Evolutionary conservation across 2,797 vertebrate species (phyloP).

Genomic region (Sylvilagus floridanus): DNA sequence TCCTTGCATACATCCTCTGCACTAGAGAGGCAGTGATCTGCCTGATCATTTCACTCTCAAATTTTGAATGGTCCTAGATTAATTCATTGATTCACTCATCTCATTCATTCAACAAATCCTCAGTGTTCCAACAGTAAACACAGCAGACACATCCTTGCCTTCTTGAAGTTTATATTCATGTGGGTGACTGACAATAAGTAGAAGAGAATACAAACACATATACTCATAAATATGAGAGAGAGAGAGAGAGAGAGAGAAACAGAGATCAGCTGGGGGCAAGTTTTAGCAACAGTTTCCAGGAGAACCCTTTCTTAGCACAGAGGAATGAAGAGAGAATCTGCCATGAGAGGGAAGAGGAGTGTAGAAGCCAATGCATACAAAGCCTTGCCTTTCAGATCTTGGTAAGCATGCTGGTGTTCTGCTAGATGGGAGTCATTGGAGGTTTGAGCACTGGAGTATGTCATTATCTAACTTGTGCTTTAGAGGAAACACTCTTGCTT

Average conservation of each 20-base stretch:
- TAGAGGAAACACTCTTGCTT: not conserved
- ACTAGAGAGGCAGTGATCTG: not conserved
- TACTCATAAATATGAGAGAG: not conserved
- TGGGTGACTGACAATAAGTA: not conserved
- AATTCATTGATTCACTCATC: not conserved
- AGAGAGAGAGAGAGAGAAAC: not conserved
- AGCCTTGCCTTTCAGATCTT: constrained; percentile 4
- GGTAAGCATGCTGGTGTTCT: constrained; percentile 15
- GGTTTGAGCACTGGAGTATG: not conserved
- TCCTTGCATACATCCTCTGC: not conserved
- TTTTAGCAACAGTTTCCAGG: not conserved
- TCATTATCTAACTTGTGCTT: not conserved
- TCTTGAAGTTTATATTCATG: constrained; percentile 15
- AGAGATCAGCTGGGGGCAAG: too few relatives aligned
- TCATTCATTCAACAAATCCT: not conserved
- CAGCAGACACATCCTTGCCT: not conserved
- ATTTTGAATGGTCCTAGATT: constrained; percentile 28
- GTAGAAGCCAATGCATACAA: not conserved
- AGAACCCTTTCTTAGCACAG: constrained; percentile 2
- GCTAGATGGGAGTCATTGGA: not conserved
- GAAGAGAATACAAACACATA: not conserved
- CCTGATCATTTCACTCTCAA: constrained; percentile 42
- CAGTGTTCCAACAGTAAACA: not conserved
- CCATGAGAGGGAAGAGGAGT: not conserved
- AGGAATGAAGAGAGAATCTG: not conserved